phyloP scores from a whole-genome alignment of 2,113 vertebrate species.

The Thamnophis sirtalis region DNA sequence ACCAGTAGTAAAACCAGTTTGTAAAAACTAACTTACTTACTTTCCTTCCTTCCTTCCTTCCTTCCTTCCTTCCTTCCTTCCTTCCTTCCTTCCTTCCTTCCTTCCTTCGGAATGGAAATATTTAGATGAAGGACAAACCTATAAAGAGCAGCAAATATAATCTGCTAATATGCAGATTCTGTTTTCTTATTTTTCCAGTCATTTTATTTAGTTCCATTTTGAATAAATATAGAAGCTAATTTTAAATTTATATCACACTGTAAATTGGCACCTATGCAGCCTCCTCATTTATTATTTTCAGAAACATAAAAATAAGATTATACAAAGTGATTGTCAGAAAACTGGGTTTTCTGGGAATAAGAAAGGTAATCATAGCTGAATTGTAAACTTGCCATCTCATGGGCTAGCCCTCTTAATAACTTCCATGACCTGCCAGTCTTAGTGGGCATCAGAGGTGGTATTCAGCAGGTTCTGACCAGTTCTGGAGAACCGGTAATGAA shows the following conservation, averaged over 20 bases:
- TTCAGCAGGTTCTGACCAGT: too few relatives aligned
- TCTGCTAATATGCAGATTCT: neutral
- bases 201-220: accelerated
- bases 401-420: too few relatives aligned
- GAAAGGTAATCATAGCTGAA: too few relatives aligned
- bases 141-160: conserved; percentile 21
- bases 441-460: too few relatives aligned
- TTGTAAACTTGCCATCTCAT: too few relatives aligned
- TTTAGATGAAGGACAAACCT: conserved; percentile 28
- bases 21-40: neutral
- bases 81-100: too few relatives aligned
- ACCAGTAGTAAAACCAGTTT: neutral
- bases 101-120: neutral
- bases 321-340: neutral
- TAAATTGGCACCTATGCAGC: neutral
- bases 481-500: too few relatives aligned
- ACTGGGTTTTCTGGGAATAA: neutral
- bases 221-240: neutral
- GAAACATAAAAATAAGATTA: neutral
- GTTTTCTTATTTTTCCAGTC: conserved; percentile 2
- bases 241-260: neutral
- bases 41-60: too few relatives aligned
- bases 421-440: too few relatives aligned
- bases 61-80: too few relatives aligned
- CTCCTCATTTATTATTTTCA: neutral